Percentiles rank a stretch among this genome's conserved stretches.
phyloP scores from a whole-genome alignment of 2,888 invertebrate genomes.

The Xestia ashworthii region DNA sequence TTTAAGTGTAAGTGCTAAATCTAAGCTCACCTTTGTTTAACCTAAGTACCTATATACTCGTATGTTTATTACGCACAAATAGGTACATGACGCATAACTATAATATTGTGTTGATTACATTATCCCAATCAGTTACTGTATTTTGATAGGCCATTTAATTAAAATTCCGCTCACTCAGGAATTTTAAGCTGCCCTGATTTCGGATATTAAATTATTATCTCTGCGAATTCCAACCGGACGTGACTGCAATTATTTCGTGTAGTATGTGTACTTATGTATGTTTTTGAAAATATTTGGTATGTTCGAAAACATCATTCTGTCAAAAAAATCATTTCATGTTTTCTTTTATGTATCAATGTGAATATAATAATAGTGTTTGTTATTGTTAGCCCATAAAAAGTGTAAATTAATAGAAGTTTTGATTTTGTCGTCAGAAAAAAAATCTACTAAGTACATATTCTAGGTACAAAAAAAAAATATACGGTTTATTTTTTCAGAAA shows the following conservation, averaged over 20 bases:
- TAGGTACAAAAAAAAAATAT: not conserved
- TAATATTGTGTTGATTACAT: not conserved
- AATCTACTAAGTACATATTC: too few relatives aligned
- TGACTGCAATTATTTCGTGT: not conserved
- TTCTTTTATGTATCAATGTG: not conserved
- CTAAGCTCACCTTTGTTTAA: too few relatives aligned
- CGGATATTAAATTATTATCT: slow-evolving; percentile 6
- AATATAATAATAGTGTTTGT: not conserved
- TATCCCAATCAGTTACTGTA: not conserved
- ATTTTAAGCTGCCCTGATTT: not conserved
- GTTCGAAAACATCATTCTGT: not conserved
- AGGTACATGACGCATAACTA: too few relatives aligned
- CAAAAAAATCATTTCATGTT: not conserved
- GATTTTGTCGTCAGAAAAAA: not conserved
- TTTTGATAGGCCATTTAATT: not conserved
- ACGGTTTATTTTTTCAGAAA: not conserved
- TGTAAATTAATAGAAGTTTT: not conserved
- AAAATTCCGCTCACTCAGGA: slow-evolving; percentile 6
- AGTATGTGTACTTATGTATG: not conserved
- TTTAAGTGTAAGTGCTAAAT: not conserved
- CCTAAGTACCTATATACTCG: too few relatives aligned
- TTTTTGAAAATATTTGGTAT: not conserved
- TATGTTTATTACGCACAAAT: not conserved
- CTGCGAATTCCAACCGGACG: not conserved
- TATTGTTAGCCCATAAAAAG: not conserved